Conservation (phyloP, 2,888 invertebrate species). For the Meta bourneti region DNA sequence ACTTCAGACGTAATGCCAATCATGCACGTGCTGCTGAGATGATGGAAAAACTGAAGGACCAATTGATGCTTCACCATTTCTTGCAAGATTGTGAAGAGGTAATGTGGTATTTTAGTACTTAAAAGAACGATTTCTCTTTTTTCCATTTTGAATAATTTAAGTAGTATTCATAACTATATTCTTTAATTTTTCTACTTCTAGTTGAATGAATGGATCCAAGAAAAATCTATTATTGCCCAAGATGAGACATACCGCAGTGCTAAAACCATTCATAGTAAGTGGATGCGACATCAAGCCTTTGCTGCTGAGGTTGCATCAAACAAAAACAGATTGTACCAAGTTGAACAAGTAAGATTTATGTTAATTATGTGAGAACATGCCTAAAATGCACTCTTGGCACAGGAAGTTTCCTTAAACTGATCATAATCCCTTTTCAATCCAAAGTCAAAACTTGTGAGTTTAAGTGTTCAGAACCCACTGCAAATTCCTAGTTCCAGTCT, state of each 20-base stretch:
- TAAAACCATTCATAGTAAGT: conserved; percentile 99
- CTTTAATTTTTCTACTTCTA: conserved; percentile 74
- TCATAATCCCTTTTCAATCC: no score
- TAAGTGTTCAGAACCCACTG: no score
- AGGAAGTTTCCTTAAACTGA: no score
- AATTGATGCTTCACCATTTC: conserved; percentile 97
- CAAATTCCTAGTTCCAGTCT: no score
- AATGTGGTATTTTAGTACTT: not conserved
- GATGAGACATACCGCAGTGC: conserved; percentile 99
- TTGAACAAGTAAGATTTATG: conserved; percentile 77
- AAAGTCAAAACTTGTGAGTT: no score
- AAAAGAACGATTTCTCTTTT: not conserved
- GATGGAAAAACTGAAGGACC: conserved; percentile 95
- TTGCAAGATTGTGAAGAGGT: conserved; percentile 93
- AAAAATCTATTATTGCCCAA: conserved; percentile 98
- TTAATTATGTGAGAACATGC: not conserved
- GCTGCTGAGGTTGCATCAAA: conserved; percentile 99
- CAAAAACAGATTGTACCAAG: conserved; percentile 86
- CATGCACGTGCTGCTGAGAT: conserved; percentile 93
- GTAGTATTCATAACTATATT: not conserved
- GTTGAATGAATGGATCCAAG: conserved; percentile 98
- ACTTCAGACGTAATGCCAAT: conserved; percentile 87
- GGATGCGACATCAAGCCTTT: conserved; percentile 99
- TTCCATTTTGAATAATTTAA: not conserved
- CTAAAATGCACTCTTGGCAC: no score